Percentiles rank a stretch among this genome's conserved stretches.
Conservation (phyloP, 2,888 invertebrate genomes). For the Gnatocerus cornutus region DNA sequence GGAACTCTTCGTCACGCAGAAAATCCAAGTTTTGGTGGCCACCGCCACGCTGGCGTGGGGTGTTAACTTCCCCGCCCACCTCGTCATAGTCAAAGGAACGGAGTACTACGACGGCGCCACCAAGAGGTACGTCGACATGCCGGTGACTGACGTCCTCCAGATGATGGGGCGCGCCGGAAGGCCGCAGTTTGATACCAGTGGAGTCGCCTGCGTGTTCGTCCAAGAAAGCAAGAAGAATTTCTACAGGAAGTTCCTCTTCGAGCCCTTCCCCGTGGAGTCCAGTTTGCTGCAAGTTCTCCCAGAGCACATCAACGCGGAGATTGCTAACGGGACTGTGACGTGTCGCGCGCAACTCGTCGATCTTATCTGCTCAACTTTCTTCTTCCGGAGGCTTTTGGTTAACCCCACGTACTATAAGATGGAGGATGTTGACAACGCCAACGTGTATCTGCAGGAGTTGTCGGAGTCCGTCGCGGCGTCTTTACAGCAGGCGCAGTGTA, state of each 20-base stretch:
- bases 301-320: slow-evolving; percentile 98
- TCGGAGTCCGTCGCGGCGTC: slow-evolving; percentile 86
- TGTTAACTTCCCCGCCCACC: slow-evolving; percentile 98
- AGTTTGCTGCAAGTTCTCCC: slow-evolving; percentile 92
- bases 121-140: slow-evolving; percentile 98
- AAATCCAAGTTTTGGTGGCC: slow-evolving; percentile 80
- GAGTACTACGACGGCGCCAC: slow-evolving; percentile 99
- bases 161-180: slow-evolving; percentile 99
- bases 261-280: slow-evolving; percentile 99
- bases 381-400: slow-evolving; percentile 92
- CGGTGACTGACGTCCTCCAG: slow-evolving; percentile 98
- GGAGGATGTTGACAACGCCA: slow-evolving; percentile 81
- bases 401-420: slow-evolving; percentile 95
- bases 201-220: slow-evolving; percentile 89
- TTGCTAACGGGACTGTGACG: slow-evolving; percentile 95
- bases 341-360: slow-evolving; percentile 95
- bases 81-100: slow-evolving; percentile 96
- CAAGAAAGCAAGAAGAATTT: slow-evolving; percentile 99
- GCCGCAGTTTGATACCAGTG: slow-evolving; percentile 96
- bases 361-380: slow-evolving; percentile 99
- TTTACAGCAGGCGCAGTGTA: slow-evolving; percentile 84
- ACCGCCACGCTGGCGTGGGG: slow-evolving; percentile 81
- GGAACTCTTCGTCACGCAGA: slow-evolving; percentile 94
- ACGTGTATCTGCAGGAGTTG: slow-evolving; percentile 84
- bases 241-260: slow-evolving; percentile 99